Percentiles rank a stretch among this genome's conserved stretches.
These are phyloP conservation scores for Oxyteleia sp. DNA, from an alignment of 2,888 invertebrate species.

Conservation along the genomic window DNA sequence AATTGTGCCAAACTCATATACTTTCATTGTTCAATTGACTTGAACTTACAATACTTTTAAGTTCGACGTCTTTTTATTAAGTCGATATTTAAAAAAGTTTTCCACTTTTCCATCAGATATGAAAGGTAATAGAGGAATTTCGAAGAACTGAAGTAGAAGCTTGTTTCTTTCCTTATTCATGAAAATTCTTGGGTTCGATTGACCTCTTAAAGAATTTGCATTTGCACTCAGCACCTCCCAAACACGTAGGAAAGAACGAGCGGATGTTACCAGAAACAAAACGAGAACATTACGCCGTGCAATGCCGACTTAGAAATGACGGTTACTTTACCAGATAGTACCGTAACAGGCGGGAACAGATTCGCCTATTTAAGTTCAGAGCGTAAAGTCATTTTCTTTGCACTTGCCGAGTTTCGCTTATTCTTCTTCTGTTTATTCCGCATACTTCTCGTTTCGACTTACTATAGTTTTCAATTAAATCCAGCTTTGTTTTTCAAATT, in stretches of 20 bases:
- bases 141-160: slow-evolving; percentile 49
- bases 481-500: slow-evolving; percentile 31
- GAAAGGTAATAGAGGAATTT: slow-evolving; percentile 62
- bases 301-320: slow-evolving; percentile 49
- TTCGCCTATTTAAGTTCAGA: slow-evolving; percentile 61
- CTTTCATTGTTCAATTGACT: slow-evolving; percentile 52
- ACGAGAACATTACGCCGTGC: slow-evolving; percentile 57
- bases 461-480: slow-evolving; percentile 64
- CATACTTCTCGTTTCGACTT: slow-evolving; percentile 32
- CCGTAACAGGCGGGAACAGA: slow-evolving; percentile 60
- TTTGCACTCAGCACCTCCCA: slow-evolving; percentile 70
- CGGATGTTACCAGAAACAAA: slow-evolving; percentile 67
- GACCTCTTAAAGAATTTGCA: slow-evolving; percentile 73
- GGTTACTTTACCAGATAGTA: slow-evolving; percentile 51
- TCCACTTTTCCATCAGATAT: slow-evolving; percentile 61
- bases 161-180: slow-evolving; percentile 74
- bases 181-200: slow-evolving; percentile 73
- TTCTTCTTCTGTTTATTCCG: slow-evolving; percentile 56
- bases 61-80: slow-evolving; percentile 52
- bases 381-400: slow-evolving; percentile 57
- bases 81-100: slow-evolving; percentile 65
- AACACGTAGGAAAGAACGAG: slow-evolving; percentile 46
- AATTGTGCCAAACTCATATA: slow-evolving; percentile 29
- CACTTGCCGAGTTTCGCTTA: slow-evolving; percentile 44
- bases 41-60: slow-evolving; percentile 60